A percentile compares a stretch with the other conserved stretches of the same genome.
These are phyloP conservation scores for Poecilia wingei DNA, from an alignment of 2,797 vertebrate genomes.

Conservation along the genomic window DNA sequence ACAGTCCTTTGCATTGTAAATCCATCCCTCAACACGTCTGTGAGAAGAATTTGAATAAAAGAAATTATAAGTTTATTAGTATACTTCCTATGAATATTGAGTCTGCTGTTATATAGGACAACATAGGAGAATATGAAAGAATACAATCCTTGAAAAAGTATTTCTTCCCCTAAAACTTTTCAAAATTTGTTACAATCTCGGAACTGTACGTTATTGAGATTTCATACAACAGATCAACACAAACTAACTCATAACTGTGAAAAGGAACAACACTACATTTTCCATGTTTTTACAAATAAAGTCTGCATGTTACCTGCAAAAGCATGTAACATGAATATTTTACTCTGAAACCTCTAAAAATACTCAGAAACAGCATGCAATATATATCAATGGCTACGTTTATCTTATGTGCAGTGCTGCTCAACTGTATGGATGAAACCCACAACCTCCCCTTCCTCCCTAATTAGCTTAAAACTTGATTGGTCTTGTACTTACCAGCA, in stretches of 20 bases:
- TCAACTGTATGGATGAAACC: not conserved
- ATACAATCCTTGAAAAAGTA: slow-evolving; percentile 3
- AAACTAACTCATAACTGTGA: not conserved
- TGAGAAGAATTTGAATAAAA: slow-evolving; percentile 55
- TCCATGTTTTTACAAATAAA: not conserved
- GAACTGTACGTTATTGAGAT: not conserved
- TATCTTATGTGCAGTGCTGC: not conserved
- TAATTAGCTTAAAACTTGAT: not conserved
- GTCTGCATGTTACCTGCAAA: not conserved
- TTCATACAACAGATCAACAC: not conserved
- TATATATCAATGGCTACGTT: not conserved
- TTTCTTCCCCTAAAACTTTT: not conserved
- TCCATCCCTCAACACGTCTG: slow-evolving; percentile 53
- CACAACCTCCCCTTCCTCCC: not conserved
- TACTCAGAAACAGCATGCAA: not conserved
- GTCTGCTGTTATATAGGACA: slow-evolving; percentile 25
- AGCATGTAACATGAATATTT: not conserved
- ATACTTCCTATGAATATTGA: slow-evolving; percentile 27
- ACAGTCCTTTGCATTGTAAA: slow-evolving; percentile 76
- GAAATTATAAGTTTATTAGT: slow-evolving; percentile 37
- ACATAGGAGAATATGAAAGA: slow-evolving; percentile 3
- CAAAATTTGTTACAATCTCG: not conserved
- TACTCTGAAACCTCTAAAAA: not conserved
- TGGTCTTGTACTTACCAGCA: not conserved
- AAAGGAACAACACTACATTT: not conserved